Base-by-base conservation (phyloP, 2,888 invertebrate species). In the Pocota personata region DNA sequence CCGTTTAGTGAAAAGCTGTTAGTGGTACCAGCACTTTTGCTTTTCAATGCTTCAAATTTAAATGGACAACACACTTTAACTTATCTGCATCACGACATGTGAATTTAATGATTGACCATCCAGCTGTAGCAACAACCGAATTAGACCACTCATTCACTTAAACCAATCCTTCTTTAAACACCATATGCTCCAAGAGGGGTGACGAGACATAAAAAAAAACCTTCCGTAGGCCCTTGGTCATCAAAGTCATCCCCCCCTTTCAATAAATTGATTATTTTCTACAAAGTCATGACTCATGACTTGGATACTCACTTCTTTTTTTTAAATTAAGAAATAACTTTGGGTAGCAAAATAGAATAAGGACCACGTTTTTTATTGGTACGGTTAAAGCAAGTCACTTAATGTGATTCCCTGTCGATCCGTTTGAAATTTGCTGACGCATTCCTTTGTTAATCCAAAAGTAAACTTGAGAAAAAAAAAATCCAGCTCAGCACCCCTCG, bases 371-470 rank as follows among this genome's bases (percentile, higher is more conserved):
- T 73, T 73, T 60, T 24, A 76, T 72, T 60, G 64, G 3, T 6
- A 24, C 35, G 35, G 10, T 76, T 77, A 12, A 66, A 69, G 84
- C 84, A 84, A 84, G 84, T 84, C 84, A 84, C 84, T 84, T 84
- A 84, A 84, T 84, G 84, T 80, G 80, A 80, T 84, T 84, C 75
- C 75, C 75, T 71, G 84, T 80, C 75, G 75, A 76, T 66, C 52
- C 52, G n/a, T 32, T 75, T 35, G 40, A 64, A 76, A 80, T 14
- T 32, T 55, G 84, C 84, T 84, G 75, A 84, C 75, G 75, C 79
- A 71, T 50, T 27, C 24, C 50, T 43, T 50, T 71, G 48, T 71
- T 64, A 35, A 24, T 37, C 21, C 24, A 21, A 10, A 62, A 72
- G 35, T 16, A 72, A 60, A 72, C 19, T 71, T 52, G 46, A 62